Evolutionary conservation across 2,113 vertebrate genomes (phyloP).

Genomic region (Hypanus sabinus): DNA sequence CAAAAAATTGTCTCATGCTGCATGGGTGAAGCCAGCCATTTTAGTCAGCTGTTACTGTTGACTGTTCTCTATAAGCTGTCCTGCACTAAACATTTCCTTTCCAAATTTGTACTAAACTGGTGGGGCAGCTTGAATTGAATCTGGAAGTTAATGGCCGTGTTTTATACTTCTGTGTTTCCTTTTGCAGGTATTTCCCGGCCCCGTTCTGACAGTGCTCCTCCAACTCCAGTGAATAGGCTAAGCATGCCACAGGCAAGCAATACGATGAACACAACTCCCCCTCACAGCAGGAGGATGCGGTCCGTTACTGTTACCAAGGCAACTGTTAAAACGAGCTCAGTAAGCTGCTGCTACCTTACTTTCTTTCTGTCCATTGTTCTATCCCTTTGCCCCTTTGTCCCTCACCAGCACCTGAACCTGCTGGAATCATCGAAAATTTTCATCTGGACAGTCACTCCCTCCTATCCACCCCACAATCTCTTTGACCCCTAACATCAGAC

Average conservation of each 20-base stretch:
- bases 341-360: constrained; percentile 51
- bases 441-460: background rate
- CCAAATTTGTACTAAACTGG: constrained; percentile 7
- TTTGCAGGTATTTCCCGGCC: constrained; percentile 81
- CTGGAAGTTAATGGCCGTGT: background rate
- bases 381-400: no score
- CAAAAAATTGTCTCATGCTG: background rate
- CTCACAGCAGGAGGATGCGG: constrained; percentile 79
- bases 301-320: constrained; percentile 80
- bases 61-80: constrained; percentile 4
- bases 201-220: constrained; percentile 81
- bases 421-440: background rate
- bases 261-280: constrained; percentile 80
- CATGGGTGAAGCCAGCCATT: background rate
- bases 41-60: constrained; percentile 37
- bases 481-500: no score
- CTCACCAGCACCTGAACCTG: background rate
- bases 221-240: constrained; percentile 83
- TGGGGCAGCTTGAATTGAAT: background rate
- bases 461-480: no score
- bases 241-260: constrained; percentile 79
- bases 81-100: constrained; percentile 22
- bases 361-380: background rate
- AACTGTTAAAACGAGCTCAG: constrained; percentile 78
- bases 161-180: constrained; percentile 37